Base-by-base conservation (phyloP, 2,888 invertebrate genomes). In the Drosophila nigricruria region DNA sequence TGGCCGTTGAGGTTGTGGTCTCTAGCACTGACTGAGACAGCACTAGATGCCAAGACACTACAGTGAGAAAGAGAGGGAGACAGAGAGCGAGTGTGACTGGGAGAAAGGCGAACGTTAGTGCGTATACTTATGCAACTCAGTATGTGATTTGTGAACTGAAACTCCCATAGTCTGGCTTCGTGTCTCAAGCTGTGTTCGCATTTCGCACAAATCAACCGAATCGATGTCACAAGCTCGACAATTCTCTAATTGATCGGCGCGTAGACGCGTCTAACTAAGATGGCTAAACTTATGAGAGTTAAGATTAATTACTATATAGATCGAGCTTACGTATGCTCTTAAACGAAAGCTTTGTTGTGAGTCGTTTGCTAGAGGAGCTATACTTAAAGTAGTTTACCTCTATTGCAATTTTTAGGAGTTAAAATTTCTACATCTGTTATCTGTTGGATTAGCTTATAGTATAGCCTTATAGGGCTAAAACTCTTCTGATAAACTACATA, bases 31-130 rank as follows among this genome's bases (percentile, higher is more conserved):
- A 59, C 40, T 27, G 45, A 36, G 47, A 58, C 32, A 30, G 47
- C 25, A 40, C 18, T 42, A 50, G 30, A 62, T 25, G 50, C 57
- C 23, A 52, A 16, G 20, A 53, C 27, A 42, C 20, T 42, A 5
- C 4, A 23, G 20, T 16, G 16, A n/a, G 25, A 10, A 1, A 2
- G 27, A 54, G 30, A 32, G 47, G 32, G n/a, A 40, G 32, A 38
- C 25, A 40, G 50, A 45, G 30, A 47, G 52, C 12, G 36, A 45
- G 50, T 47, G 42, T 34, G 47, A 63, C 54, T 57, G 56, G 77
- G 82, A 85, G 86, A 85, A 82, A 86, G 81, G 81, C 77, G 58
- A 69, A 63, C 60, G 66, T n/a, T 69, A 70, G 83, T 83, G 70
- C 65, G 75, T 78, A 69, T 60, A 61, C 70, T 70, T 70, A 70